phyloP scores from a whole-genome alignment of 1,140 invertebrate genomes.

The Yoshiicerus persimilis region DNA sequence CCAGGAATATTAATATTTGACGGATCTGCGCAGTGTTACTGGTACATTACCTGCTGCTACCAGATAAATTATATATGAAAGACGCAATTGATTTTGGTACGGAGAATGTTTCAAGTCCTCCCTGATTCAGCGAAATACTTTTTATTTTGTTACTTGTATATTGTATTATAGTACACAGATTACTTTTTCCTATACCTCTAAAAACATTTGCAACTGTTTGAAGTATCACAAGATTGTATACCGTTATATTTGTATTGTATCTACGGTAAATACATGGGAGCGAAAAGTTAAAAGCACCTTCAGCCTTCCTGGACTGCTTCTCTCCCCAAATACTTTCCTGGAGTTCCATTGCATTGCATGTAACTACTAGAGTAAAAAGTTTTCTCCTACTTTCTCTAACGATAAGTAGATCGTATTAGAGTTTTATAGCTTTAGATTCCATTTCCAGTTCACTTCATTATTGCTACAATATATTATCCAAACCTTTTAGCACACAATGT shows the following conservation, averaged over 20 bases:
- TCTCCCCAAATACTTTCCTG: background rate
- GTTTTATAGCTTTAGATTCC: background rate
- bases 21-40: constrained; percentile 8
- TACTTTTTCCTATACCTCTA: background rate
- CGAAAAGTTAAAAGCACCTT: no score
- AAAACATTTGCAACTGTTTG: no score
- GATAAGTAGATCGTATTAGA: background rate
- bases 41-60: background rate
- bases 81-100: background rate
- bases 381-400: background rate
- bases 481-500: background rate
- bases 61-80: constrained; percentile 12
- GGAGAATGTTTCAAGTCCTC: background rate
- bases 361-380: background rate
- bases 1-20: background rate
- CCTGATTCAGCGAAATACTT: background rate
- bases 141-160: background rate
- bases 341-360: background rate
- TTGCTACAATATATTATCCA: background rate
- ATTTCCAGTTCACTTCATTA: background rate
- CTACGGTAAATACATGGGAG: no score
- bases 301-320: no score
- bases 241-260: no score
- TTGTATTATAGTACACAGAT: background rate
- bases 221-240: no score